Conservation (phyloP, 2,113 vertebrate species). For the Climacteris rufus region DNA sequence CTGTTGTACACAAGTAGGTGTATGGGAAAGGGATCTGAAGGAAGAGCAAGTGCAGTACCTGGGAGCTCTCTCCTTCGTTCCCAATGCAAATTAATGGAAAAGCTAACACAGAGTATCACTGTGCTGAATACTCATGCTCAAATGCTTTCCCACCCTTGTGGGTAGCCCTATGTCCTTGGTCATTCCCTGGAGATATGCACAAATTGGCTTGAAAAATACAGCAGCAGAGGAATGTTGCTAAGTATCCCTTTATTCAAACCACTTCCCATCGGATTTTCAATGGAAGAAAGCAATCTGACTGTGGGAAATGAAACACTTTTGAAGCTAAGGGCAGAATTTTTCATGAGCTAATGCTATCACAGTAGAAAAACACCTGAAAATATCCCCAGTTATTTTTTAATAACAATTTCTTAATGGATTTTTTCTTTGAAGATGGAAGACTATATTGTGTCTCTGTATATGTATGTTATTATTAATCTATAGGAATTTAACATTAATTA, state of each 20-base stretch:
- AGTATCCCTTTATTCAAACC: not conserved
- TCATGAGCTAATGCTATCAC: not conserved
- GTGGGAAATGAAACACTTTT: constrained; percentile 17
- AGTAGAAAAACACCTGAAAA: constrained; percentile 40
- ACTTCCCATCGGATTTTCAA: not conserved
- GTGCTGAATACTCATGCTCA: not conserved
- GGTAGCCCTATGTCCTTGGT: not conserved
- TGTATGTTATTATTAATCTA: not conserved
- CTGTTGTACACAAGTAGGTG: no score
- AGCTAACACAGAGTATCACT: not conserved
- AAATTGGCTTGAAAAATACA: not conserved
- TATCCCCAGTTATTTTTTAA: not conserved
- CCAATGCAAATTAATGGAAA: not conserved
- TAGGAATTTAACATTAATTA: not conserved
- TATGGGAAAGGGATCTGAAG: not conserved
- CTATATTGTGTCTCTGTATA: not conserved
- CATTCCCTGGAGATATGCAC: not conserved
- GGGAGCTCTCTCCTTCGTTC: not conserved
- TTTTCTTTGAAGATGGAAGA: not conserved
- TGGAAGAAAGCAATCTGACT: not conserved
- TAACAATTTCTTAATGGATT: not conserved
- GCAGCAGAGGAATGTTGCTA: not conserved
- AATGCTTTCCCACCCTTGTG: not conserved
- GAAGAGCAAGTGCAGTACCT: not conserved
- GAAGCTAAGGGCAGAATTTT: not conserved